Evolutionary conservation across 1,140 invertebrate genomes (phyloP), one percentile per base, ranked within the genome.

Genomic region (Drosophila quadrilineata): DNA sequence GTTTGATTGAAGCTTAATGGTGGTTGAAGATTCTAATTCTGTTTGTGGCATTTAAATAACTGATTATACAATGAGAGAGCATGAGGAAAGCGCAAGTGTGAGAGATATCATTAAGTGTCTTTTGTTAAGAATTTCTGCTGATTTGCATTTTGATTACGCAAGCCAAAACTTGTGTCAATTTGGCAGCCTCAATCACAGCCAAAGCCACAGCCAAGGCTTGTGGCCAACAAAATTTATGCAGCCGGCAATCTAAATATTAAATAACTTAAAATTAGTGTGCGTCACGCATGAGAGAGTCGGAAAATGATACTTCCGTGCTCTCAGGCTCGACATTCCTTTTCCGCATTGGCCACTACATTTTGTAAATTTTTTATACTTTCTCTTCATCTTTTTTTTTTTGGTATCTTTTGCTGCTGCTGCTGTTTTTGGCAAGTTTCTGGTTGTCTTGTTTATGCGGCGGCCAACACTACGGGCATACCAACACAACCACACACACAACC

Each of bases 341-440:
- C 80, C 75, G 79, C 82, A 82, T 86, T 85, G 73, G 65, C 75
- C 75, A 71, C 79, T 71, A 74, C 71, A 85, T 71, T 86, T 75
- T 84, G 58, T 80, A 71, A 54, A 79, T 56, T 69, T 74, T 74
- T 65, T 56, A 40, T 36, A 8, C 5, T 14, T n/a, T n/a, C n/a
- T n/a, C n/a, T n/a, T n/a, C n/a, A n/a, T n/a, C 19, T 28, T 74
- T 38, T 68, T 50, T 31, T n/a, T 28, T 6, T 24, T 14, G 24
- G n/a, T n/a, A n/a, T n/a, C n/a, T 43, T 43, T 26, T 19, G 35
- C 17, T 38, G 29, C 36, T 50, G 24, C 46, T 57, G 45, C 19
- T 45, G 43, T 53, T 60, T 45, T 24, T 40, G 57, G 52, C 53
- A 41, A 41, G 31, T 56, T 62, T 57, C 40, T 24, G 49, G 77